Conservation (phyloP, 2,113 vertebrate genomes). For the Myotis davidii region DNA sequence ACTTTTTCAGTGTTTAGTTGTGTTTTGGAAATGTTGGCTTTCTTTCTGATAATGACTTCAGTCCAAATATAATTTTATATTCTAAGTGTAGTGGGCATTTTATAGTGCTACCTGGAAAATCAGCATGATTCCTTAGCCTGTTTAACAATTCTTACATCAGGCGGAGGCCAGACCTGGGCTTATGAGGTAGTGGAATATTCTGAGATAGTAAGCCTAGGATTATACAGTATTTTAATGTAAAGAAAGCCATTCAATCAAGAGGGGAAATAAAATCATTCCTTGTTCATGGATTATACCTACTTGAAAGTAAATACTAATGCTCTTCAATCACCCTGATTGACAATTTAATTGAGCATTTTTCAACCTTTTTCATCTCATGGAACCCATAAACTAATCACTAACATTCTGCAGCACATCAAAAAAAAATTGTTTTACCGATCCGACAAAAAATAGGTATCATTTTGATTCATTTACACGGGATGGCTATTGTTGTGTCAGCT, state of each 20-base stretch:
- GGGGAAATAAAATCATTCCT: not conserved
- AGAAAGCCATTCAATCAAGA: constrained; percentile 17
- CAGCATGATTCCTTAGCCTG: not conserved
- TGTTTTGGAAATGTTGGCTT: not conserved
- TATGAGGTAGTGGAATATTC: not conserved
- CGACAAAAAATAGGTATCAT: not conserved
- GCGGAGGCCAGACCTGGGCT: not conserved
- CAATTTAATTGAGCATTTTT: not conserved
- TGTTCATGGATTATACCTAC: not conserved
- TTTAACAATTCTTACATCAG: not conserved
- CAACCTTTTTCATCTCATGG: not conserved
- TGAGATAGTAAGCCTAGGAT: not conserved
- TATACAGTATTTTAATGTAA: not conserved
- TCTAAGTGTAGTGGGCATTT: not conserved
- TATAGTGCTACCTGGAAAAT: not conserved
- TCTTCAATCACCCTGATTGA: not conserved
- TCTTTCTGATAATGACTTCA: not conserved
- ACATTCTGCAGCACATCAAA: not conserved
- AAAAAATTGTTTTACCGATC: not conserved
- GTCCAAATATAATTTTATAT: not conserved
- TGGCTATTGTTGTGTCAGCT: not conserved
- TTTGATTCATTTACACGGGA: not conserved
- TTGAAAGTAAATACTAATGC: not conserved
- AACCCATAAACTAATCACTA: not conserved
- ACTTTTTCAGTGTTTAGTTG: not conserved